Evolutionary conservation across 2,888 invertebrate genomes (phyloP), one percentile per base, ranked within the genome.

Genomic region (Philereme vetulata): DNA sequence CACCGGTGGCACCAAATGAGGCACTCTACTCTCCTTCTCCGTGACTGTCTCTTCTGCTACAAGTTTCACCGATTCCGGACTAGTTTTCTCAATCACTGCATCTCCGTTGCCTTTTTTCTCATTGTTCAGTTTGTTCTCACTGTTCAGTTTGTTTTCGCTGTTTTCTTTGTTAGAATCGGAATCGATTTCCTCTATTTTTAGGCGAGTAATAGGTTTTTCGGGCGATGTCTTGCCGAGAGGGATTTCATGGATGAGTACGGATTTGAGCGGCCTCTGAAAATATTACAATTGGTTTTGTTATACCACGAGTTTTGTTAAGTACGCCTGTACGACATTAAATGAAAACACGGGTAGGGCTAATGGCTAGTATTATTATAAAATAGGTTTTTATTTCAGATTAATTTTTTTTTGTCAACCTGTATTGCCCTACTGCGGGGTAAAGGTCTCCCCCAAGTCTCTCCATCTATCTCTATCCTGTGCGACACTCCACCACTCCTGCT

Each of bases 201-300:
- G 72, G 0, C 82, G 77, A 0, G 84, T 83, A 0, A 81, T 72
- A 0, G 83, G 82, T 53, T 84, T 85, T 5, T 82, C 81, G 1
- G 80, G 76, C 0, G 74, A 62, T 0, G 73, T 73, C 34, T 81
- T 78, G 3, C 86, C 89, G 11, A 86, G 72, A 40, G 77, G 81
- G 10, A 92, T 86, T 72, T 93, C 93, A 65, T 85, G 76, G 33
- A 94, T 90, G 2, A 78, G 74, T 49, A 95, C 84, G 36, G 92
- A 77, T 76, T 91, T 94, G 10, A 95, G 75, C 0, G 93, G 92
- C 77, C 93, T 93, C 93, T 94, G 84, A 34, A 86, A 85, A 21
- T n/a, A 42, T 11, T 21, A 21, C 5, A 10, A 21, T 21, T 21
- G 21, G 21, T 21, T n/a, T 21, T 21, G 21, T 21, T 21, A 21